phyloP scores from a whole-genome alignment of 2,113 vertebrate species.

The Mirounga angustirostris region DNA sequence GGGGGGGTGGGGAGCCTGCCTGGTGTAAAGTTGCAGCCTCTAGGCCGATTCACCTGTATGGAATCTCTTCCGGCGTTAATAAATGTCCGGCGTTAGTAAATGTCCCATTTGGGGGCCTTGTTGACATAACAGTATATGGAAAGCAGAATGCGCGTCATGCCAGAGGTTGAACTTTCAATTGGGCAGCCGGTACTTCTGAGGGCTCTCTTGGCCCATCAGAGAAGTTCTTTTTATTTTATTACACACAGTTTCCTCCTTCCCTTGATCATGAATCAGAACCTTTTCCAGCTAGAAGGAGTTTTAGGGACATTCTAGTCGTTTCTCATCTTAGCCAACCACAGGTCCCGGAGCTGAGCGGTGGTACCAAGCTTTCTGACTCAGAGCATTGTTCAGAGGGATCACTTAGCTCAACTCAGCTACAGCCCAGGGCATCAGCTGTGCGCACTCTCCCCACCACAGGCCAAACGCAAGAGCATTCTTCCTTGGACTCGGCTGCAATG shows the following conservation, averaged over 20 bases:
- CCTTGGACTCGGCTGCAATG: fast-evolving
- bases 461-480: fast-evolving
- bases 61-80: neutral
- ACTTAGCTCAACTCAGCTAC: fast-evolving
- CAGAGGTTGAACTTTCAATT: neutral
- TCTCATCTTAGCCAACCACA: neutral
- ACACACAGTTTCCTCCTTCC: neutral
- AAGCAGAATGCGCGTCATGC: fast-evolving
- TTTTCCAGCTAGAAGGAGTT: neutral
- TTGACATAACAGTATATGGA: neutral
- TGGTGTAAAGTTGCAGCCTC: neutral
- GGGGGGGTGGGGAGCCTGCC: neutral
- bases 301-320: neutral
- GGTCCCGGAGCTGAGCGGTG: neutral
- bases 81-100: neutral
- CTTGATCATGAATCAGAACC: neutral
- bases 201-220: neutral
- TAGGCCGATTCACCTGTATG: neutral
- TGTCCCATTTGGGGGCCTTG: neutral
- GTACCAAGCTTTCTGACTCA: neutral
- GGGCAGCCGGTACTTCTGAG: neutral
- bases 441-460: fast-evolving
- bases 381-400: neutral
- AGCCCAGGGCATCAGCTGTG: fast-evolving
- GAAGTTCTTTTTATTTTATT: constrained; percentile 34